Evolutionary conservation across 2,113 vertebrate species (phyloP).

Genomic region (Butorides virescens): DNA sequence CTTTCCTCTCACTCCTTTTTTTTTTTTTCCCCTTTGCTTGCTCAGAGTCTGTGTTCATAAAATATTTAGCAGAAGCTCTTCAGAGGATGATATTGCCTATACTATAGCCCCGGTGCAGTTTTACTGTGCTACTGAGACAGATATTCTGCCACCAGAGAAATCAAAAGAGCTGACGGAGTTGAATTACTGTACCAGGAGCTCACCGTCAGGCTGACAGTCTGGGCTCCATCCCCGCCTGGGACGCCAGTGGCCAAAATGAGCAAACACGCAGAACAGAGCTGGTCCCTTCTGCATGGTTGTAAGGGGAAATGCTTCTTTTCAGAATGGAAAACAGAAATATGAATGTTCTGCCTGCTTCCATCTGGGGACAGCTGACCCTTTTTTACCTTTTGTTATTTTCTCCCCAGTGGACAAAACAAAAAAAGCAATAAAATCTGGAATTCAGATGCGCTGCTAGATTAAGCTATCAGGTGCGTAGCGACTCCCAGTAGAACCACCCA

Average conservation of each 20-base stretch:
- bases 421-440: not conserved
- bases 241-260: fast-evolving
- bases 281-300: not conserved
- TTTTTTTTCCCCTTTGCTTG: not conserved
- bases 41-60: conserved; percentile 48
- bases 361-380: not conserved
- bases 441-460: not conserved
- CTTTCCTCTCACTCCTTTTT: not conserved
- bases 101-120: conserved; percentile 7
- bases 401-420: not conserved
- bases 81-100: conserved; percentile 26
- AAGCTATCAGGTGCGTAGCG: not conserved
- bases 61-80: conserved; percentile 63
- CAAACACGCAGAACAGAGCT: fast-evolving
- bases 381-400: not conserved
- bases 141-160: conserved; percentile 33
- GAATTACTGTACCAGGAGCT: not conserved
- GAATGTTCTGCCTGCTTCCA: not conserved
- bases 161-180: not conserved
- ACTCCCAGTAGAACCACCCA: not conserved
- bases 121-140: conserved; percentile 25
- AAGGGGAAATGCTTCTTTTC: not conserved
- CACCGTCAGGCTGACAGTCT: not conserved
- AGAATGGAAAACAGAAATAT: not conserved
- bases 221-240: not conserved